Evolutionary conservation across 2,888 invertebrate species (phyloP), one percentile per base, ranked within the genome.

Genomic region (Eumerus sabulonum): DNA sequence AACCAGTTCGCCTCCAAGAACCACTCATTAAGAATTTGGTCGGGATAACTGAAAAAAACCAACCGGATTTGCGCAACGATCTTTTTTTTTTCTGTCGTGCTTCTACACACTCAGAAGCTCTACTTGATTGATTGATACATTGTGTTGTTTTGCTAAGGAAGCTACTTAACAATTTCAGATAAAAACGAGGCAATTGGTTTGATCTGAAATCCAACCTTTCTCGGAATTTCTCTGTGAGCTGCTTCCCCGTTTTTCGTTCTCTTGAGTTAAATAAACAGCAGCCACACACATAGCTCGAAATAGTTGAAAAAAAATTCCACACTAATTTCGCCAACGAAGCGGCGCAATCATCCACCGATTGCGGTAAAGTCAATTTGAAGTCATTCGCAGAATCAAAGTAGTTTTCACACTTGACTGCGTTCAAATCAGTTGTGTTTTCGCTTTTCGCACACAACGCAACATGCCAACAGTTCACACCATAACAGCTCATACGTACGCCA

Each of bases 1-100:
- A 79, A 74, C 79, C 79, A 79, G 79, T 74, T 79, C 73, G 68
- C 79, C 79, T 74, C 74, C 7, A 27, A 27, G 62, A 74, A 79
- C 64, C 67, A 70, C 63, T 79, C 9, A 40, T 5, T 40, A 40
- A 40, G 79, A 47, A 66, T 70, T 27, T 27, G 27, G 27, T 27
- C 27, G 7, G 7, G 27, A 27, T 27, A 27, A 4, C 7, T 27
- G 27, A 27, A 27, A 27, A 64, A 50, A 74, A 54, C 64, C 60
- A 74, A 56, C 79, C 79, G 79, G 79, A 79, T 79, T 64, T 70
- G 36, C 63, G 47, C 48, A 56, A 56, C 47, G 36, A n/a, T n/a
- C n/a, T n/a, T n/a, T n/a, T n/a, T n/a, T n/a, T n/a, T n/a, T n/a
- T 27, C 3, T 27, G 27, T 7, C 27, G 27, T 27, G 27, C 7